Conservation (phyloP, 2,888 invertebrate species). For the Neria commutata region DNA sequence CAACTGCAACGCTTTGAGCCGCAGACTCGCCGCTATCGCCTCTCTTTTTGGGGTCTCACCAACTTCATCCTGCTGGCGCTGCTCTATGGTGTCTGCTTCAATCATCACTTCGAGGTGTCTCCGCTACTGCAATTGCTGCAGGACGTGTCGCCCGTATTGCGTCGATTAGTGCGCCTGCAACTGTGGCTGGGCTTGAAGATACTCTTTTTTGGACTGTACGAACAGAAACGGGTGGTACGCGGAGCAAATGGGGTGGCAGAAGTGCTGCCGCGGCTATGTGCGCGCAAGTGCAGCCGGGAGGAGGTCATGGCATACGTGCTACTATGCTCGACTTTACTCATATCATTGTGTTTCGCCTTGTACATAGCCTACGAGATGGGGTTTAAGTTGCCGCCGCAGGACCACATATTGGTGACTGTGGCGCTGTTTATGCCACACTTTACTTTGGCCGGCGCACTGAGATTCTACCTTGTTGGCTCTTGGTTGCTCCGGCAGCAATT, state of each 20-base stretch:
- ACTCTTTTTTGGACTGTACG: constrained; percentile 39
- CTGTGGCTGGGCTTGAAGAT: constrained; percentile 45
- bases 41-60: constrained; percentile 24
- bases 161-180: constrained; percentile 42
- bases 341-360: constrained; percentile 37
- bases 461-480: constrained; percentile 33
- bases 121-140: constrained; percentile 39
- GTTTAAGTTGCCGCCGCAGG: constrained; percentile 48
- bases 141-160: constrained; percentile 48
- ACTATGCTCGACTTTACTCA: constrained; percentile 40
- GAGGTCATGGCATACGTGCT: constrained; percentile 38
- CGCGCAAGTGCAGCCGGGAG: constrained; percentile 5
- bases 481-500: constrained; percentile 43
- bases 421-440: constrained; percentile 54
- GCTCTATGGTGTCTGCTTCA: constrained; percentile 41
- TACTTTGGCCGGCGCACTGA: constrained; percentile 40
- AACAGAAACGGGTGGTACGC: constrained; percentile 35
- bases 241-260: constrained; percentile 35
- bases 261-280: constrained; percentile 19
- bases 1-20: constrained; percentile 38
- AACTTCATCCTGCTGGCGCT: neutral
- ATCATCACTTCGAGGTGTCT: constrained; percentile 46
- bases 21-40: constrained; percentile 31
- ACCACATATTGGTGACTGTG: constrained; percentile 42
- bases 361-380: constrained; percentile 53